phyloP scores from a whole-genome alignment of 1,140 invertebrate species.

The Aphaenogaster ashmeadi region DNA sequence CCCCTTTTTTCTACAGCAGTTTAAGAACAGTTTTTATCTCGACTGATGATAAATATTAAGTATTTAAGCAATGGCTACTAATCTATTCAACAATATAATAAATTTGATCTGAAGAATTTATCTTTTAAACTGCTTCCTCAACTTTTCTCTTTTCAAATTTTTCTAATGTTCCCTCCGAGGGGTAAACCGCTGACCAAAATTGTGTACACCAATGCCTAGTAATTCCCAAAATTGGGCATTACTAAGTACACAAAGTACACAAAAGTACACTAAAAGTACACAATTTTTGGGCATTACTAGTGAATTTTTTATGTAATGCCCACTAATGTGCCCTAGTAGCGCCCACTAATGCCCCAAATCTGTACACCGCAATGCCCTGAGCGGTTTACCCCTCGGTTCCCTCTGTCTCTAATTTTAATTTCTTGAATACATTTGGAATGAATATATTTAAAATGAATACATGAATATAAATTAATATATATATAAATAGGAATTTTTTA shows the following conservation, averaged over 20 bases:
- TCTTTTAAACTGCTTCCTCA: not conserved
- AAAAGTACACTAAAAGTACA: too few species aligned
- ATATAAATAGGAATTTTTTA: not conserved
- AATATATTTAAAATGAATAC: not conserved
- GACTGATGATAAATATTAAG: not conserved
- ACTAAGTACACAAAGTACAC: too few species aligned
- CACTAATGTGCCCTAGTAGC: too few species aligned
- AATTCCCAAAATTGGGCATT: too few species aligned
- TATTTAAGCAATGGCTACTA: not conserved
- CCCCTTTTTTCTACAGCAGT: not conserved
- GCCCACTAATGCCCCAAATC: too few species aligned
- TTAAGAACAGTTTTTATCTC: not conserved
- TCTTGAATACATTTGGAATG: not conserved
- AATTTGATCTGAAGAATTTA: not conserved
- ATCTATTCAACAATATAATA: not conserved
- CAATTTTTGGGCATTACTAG: too few species aligned
- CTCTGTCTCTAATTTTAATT: not conserved
- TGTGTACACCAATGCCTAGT: too few species aligned
- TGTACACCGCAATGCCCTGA: too few species aligned
- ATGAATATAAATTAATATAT: constrained; percentile 1
- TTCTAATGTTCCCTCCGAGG: not conserved
- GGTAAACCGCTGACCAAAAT: too few species aligned
- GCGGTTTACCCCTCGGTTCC: too few species aligned
- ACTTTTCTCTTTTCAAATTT: not conserved
- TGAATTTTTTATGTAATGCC: too few species aligned